These are phyloP conservation scores for Spodoptera exigua DNA, from an alignment of 2,888 invertebrate genomes.

Conservation along the genomic window DNA sequence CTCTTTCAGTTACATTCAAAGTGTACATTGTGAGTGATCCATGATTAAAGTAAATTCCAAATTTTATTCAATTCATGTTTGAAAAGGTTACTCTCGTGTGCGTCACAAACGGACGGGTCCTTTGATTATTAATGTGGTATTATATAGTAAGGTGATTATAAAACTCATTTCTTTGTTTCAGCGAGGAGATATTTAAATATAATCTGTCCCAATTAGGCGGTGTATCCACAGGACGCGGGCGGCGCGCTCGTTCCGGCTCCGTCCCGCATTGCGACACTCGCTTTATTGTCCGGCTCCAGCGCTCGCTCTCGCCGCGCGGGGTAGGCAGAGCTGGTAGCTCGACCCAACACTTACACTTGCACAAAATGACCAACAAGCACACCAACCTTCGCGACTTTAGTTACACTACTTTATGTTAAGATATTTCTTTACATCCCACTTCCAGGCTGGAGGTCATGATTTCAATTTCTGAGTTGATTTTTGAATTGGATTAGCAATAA, in stretches of 20 bases:
- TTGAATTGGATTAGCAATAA: not conserved
- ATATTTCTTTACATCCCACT: too few species aligned
- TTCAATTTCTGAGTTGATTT: too few species aligned
- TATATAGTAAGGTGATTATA: not conserved
- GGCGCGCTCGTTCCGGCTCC: conserved; percentile 26
- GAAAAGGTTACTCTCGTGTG: not conserved
- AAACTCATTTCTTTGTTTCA: not conserved
- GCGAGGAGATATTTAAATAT: conserved; percentile 26
- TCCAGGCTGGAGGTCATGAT: too few species aligned
- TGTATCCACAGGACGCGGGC: conserved; percentile 14
- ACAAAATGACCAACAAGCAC: too few species aligned
- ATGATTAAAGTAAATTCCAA: too few species aligned
- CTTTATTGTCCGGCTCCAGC: conserved; percentile 35
- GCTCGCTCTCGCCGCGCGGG: conserved; percentile 6
- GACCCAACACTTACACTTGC: too few species aligned
- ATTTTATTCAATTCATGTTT: not conserved
- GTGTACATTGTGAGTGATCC: conserved; percentile 17
- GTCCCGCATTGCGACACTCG: conserved; percentile 57
- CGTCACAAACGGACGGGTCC: not conserved
- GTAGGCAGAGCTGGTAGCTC: conserved; percentile 1
- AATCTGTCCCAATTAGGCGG: conserved; percentile 36
- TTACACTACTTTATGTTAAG: too few species aligned
- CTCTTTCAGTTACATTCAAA: conserved; percentile 34
- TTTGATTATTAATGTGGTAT: too few species aligned
- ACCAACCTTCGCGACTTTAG: too few species aligned